Evolutionary conservation across 2,888 invertebrate species (phyloP), one percentile per base, ranked within the genome.

Genomic region (Thyatira batis): DNA sequence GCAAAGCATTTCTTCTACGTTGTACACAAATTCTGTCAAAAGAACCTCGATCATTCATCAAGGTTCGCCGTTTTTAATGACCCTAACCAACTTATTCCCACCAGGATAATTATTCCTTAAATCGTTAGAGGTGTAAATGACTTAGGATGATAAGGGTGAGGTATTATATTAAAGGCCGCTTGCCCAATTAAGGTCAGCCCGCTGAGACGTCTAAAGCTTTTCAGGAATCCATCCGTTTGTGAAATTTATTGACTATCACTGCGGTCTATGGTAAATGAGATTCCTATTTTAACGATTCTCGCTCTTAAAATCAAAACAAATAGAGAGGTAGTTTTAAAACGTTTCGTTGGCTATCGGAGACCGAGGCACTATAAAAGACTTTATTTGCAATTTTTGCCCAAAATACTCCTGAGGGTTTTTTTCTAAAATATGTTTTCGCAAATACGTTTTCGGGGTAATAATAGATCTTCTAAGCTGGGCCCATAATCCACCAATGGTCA

Each of bases 211-310:
- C 45, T 45, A 20, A 45, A 39, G 45, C 48, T 57, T 60, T 57
- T 57, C 52, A 57, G 50, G 58, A 60, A 61, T 62, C 61, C 53
- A 59, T 51, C 52, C 57, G 46, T 23, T 54, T 45, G 49, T 53
- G 54, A 63, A 61, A 60, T 63, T 55, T 53, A 57, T 59, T 58
- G 54, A 55, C 54, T 54, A 25, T 54, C 53, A 51, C 48, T 30
- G 48, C 25, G 53, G 50, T 45, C 57, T 61, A 50, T 28, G 50
- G 39, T 45, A 55, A 53, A 50, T 20, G 65, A 54, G 48, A 4
- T 48, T 45, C 51, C 39, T 44, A 63, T 51, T 51, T 53, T 39
- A 17, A 39, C 39, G 17, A 39, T 39, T 39, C 13, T 11, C 13
- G n/a, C 39, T 39, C 39, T 17, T 39, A 13, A 39, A 39, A 17